Conservation (phyloP, 2,888 invertebrate species). For the Idaea aversata region DNA sequence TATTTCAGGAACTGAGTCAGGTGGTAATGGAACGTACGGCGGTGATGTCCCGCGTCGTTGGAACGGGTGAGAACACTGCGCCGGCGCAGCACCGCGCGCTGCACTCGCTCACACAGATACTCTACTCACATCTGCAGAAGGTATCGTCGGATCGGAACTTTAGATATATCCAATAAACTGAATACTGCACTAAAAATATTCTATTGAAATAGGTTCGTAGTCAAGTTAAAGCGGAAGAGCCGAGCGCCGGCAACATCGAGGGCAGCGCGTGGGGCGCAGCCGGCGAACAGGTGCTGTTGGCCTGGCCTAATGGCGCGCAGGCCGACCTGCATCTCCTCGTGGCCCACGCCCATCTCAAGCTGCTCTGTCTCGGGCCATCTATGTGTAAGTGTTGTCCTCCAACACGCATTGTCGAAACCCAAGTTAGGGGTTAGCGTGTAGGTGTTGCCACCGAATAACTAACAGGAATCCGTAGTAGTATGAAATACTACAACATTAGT, state of each 20-base stretch:
- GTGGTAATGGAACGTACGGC: constrained; percentile 94
- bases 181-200: neutral
- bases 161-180: no score
- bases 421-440: no score
- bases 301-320: constrained; percentile 86
- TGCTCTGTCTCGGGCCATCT: constrained; percentile 69
- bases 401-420: no score
- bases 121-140: constrained; percentile 87
- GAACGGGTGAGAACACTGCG: constrained; percentile 64
- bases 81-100: constrained; percentile 80
- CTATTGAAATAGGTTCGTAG: no score
- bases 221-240: neutral
- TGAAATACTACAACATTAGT: no score
- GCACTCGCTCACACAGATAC: constrained; percentile 83
- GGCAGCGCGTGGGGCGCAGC: constrained; percentile 52
- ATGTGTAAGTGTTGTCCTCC: constrained; percentile 45
- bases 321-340: constrained; percentile 89
- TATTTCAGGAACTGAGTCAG: constrained; percentile 87
- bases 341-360: constrained; percentile 68
- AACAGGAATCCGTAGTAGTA: no score
- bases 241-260: constrained; percentile 72
- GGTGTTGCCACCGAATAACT: no score
- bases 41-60: constrained; percentile 90
- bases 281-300: constrained; percentile 88
- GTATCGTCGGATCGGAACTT: constrained; percentile 39